Percentiles rank a stretch among this genome's conserved stretches.
Conservation (phyloP, 2,888 invertebrate genomes). For the Sphecodes monilicornis region DNA sequence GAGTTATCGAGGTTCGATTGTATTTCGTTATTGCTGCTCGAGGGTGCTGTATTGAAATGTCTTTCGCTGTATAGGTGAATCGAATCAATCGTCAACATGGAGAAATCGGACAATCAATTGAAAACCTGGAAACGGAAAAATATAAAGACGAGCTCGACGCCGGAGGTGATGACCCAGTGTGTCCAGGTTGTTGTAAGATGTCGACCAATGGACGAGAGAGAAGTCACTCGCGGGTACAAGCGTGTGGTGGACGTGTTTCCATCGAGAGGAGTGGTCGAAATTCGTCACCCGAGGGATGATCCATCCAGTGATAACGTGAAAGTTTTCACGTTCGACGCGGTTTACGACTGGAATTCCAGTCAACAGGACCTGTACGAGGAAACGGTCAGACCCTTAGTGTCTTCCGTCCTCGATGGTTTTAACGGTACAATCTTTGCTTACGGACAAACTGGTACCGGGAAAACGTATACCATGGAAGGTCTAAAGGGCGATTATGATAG, state of each 20-base stretch:
- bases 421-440: slow-evolving; percentile 99
- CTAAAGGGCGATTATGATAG: slow-evolving; percentile 88
- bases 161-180: slow-evolving; percentile 86
- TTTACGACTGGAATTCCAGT: slow-evolving; percentile 95
- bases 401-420: slow-evolving; percentile 98
- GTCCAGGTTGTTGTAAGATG: slow-evolving; percentile 99
- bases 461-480: slow-evolving; percentile 92
- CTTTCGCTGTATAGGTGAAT: slow-evolving; percentile 34
- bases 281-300: slow-evolving; percentile 92
- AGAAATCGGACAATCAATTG: slow-evolving; percentile 70
- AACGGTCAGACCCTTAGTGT: slow-evolving; percentile 96
- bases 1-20: neutral
- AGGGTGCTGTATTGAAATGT: neutral
- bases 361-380: slow-evolving; percentile 98
- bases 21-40: neutral
- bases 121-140: slow-evolving; percentile 72
- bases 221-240: slow-evolving; percentile 90
- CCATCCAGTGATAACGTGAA: slow-evolving; percentile 91
- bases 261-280: slow-evolving; percentile 95
- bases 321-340: slow-evolving; percentile 98
- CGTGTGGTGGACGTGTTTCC: slow-evolving; percentile 94
- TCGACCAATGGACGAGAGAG: slow-evolving; percentile 96
- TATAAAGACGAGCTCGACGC: slow-evolving; percentile 62
- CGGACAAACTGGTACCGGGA: slow-evolving; percentile 99
- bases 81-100: slow-evolving; percentile 44